These are phyloP conservation scores for Chiloscyllium punctatum DNA, from an alignment of 2,797 vertebrate species.

Conservation along the genomic window DNA sequence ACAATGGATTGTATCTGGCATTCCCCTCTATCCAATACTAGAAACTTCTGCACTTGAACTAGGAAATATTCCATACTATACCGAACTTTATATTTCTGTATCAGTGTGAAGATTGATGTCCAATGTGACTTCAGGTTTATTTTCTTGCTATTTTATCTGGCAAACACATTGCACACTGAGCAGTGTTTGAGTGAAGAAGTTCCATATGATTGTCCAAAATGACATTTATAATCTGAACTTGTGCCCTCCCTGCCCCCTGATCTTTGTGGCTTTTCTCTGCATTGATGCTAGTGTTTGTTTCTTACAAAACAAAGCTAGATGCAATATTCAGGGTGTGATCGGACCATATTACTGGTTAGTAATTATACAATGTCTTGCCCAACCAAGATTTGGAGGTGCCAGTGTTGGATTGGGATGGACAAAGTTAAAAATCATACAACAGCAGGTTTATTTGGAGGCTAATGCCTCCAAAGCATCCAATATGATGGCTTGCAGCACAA, in stretches of 20 bases:
- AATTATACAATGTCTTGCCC: background rate
- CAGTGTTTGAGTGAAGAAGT: background rate
- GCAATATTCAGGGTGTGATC: background rate
- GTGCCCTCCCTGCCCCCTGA: background rate
- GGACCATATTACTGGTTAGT: background rate
- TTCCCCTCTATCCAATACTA: background rate
- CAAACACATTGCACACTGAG: background rate
- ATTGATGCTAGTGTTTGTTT: background rate
- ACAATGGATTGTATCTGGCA: background rate
- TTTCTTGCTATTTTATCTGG: background rate
- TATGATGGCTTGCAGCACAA: background rate
- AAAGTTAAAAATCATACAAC: no score
- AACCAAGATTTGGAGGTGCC: background rate
- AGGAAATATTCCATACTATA: background rate
- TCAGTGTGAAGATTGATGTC: background rate
- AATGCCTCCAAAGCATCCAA: background rate
- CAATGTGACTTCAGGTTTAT: background rate
- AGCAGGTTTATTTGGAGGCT: no score
- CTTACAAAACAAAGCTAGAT: background rate
- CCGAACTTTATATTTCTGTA: background rate
- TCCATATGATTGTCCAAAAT: background rate
- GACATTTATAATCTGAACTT: background rate
- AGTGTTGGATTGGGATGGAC: no score
- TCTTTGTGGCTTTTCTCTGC: background rate
- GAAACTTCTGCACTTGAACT: background rate